Conservation (phyloP, 2,888 invertebrate species). For the Temnothorax rugatulus region DNA sequence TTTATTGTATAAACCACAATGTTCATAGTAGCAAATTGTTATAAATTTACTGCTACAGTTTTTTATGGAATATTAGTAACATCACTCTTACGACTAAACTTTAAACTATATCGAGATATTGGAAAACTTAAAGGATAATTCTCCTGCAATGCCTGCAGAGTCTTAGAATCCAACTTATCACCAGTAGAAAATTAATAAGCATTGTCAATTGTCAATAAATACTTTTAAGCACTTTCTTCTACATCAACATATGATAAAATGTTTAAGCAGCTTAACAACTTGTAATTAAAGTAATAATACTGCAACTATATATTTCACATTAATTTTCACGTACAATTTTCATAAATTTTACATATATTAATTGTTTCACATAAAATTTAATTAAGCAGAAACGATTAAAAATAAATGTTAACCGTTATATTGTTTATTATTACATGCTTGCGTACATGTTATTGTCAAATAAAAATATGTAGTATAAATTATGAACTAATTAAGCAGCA, state of each 20-base stretch:
- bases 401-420: background rate
- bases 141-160: conserved; percentile 64
- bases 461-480: background rate
- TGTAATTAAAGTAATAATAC: background rate
- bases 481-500: background rate
- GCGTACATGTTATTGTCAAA: background rate
- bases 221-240: conserved; percentile 8
- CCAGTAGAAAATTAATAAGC: conserved; percentile 31
- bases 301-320: background rate
- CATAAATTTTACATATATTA: background rate
- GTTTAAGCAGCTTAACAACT: background rate
- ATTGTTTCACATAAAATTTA: background rate
- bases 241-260: conserved; percentile 35
- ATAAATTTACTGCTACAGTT: conserved; percentile 14
- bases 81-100: conserved; percentile 81
- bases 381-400: background rate
- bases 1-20: background rate
- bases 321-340: background rate
- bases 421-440: background rate
- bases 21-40: background rate
- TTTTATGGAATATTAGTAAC: conserved; percentile 72
- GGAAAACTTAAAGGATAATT: conserved; percentile 74
- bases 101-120: conserved; percentile 77
- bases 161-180: conserved; percentile 36
- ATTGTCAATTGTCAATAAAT: conserved; percentile 1